A percentile compares a stretch with the other conserved stretches of the same genome.
Conservation (phyloP, 2,113 vertebrate genomes). For the Brachirus orientalis region DNA sequence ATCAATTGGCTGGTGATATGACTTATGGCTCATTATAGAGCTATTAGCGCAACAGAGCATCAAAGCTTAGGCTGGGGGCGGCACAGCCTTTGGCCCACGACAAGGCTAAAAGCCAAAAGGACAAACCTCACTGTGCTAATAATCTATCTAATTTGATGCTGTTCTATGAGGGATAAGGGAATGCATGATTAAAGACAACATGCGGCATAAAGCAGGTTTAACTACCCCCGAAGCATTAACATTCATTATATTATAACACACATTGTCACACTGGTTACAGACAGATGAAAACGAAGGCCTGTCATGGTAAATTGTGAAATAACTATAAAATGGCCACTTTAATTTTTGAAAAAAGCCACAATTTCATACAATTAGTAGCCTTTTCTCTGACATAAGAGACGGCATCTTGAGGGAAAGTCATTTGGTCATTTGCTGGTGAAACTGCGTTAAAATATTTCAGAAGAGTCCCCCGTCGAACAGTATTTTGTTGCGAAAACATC, state of each 20-base stretch:
- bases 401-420: no score
- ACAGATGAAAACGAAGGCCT: background rate
- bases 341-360: background rate
- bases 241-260: background rate
- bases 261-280: background rate
- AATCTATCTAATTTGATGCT: background rate
- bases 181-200: conserved; percentile 1
- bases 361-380: background rate
- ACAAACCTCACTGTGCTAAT: conserved; percentile 15
- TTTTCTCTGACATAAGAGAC: background rate
- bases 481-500: no score
- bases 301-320: background rate
- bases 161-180: background rate
- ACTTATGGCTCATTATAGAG: conserved; percentile 61
- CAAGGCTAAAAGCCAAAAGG: conserved; percentile 14
- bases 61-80: conserved; percentile 25
- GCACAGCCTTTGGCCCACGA: conserved; percentile 14
- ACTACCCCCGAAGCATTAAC: background rate
- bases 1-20: conserved; percentile 18
- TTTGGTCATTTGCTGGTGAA: no score
- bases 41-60: conserved; percentile 46
- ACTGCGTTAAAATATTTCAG: no score
- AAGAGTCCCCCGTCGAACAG: no score
- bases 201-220: background rate
- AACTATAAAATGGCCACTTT: background rate